These are phyloP conservation scores for Darevskia mixta DNA, from an alignment of 2,797 vertebrate genomes.

Conservation along the genomic window DNA sequence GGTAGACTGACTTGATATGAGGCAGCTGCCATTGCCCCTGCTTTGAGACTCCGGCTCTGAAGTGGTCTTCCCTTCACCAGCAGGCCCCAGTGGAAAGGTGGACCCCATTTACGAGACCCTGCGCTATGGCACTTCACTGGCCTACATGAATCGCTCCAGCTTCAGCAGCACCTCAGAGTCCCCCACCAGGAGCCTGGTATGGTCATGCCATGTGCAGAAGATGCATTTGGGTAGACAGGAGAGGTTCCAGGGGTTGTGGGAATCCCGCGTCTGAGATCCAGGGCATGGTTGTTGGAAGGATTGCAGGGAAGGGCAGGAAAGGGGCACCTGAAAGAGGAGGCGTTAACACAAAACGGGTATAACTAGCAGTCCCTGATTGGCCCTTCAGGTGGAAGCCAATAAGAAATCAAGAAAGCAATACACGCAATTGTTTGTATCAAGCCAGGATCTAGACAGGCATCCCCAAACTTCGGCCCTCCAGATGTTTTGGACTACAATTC, in stretches of 20 bases:
- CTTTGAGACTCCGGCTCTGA: neutral
- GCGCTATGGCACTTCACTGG: conserved; percentile 91
- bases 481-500: no score
- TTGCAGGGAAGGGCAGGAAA: no score
- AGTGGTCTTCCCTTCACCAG: neutral
- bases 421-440: no score
- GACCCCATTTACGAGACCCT: conserved; percentile 91
- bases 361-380: neutral
- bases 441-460: neutral
- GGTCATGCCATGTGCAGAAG: conserved; percentile 14
- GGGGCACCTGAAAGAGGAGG: neutral
- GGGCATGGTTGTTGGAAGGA: neutral
- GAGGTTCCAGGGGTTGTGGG: neutral
- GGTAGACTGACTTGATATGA: neutral
- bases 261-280: neutral
- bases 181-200: conserved; percentile 89
- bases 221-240: neutral
- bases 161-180: conserved; percentile 91
- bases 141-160: conserved; percentile 90
- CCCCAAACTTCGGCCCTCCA: no score
- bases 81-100: conserved; percentile 75
- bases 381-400: neutral
- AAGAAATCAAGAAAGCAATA: conserved; percentile 4
- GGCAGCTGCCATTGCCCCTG: neutral
- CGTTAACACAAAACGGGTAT: neutral